Percentiles rank a stretch among this genome's conserved stretches.
These are phyloP conservation scores for Cheilosia variabilis DNA, from an alignment of 2,888 invertebrate species.

Conservation along the genomic window DNA sequence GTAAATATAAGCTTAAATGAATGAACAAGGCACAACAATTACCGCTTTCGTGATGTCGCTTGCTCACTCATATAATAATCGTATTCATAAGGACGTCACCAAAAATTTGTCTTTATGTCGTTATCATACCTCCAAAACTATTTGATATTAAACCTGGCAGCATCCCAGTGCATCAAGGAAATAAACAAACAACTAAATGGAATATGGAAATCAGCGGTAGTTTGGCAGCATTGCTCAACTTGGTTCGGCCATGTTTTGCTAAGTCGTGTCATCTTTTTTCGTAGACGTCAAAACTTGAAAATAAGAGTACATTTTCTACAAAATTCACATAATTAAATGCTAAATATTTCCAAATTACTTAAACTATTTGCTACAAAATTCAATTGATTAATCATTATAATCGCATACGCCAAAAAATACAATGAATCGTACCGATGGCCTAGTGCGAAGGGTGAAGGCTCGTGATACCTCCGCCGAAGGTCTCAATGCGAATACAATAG, in stretches of 20 bases:
- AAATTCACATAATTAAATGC: conserved; percentile 59
- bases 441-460: conserved; percentile 94
- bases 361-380: conserved; percentile 23
- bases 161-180: conserved; percentile 15
- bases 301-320: conserved; percentile 47
- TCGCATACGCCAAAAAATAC: conserved; percentile 64
- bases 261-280: conserved; percentile 76
- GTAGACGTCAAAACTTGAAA: conserved; percentile 73
- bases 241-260: conserved; percentile 72
- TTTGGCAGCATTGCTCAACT: conserved; percentile 62
- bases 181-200: conserved; percentile 66
- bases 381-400: conserved; percentile 20
- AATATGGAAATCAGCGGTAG: conserved; percentile 15
- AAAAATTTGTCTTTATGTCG: too few relatives aligned
- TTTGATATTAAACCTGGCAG: background rate
- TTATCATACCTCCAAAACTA: too few relatives aligned
- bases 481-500: conserved; percentile 81
- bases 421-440: conserved; percentile 96
- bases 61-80: too few relatives aligned
- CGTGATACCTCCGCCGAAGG: conserved; percentile 84
- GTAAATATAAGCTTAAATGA: too few relatives aligned
- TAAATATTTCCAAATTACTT: conserved; percentile 11
- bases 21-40: too few relatives aligned
- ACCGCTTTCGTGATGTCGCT: too few relatives aligned
- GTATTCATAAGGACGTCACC: too few relatives aligned